These are phyloP conservation scores for Campoplex capitator DNA, from an alignment of 2,888 invertebrate genomes.

Conservation along the genomic window DNA sequence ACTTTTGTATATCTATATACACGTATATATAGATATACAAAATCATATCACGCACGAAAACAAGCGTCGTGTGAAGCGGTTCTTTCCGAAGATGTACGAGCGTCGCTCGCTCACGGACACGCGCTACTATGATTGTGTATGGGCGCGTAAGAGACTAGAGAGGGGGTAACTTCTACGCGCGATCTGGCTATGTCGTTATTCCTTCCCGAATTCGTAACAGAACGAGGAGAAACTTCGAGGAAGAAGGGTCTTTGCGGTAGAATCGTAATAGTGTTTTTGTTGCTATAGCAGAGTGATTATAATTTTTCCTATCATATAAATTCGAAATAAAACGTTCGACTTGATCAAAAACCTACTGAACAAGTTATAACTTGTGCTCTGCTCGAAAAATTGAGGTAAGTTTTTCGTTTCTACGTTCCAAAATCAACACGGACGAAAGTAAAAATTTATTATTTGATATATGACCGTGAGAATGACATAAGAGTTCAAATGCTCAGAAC, in stretches of 20 bases:
- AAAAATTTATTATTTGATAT: conserved; percentile 18
- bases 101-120: too few relatives aligned
- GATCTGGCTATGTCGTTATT: not conserved
- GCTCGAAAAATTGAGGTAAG: conserved; percentile 62
- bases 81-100: too few relatives aligned
- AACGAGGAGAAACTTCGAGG: conserved; percentile 13
- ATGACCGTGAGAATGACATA: conserved; percentile 23
- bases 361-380: conserved; percentile 2
- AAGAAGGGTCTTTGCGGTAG: not conserved
- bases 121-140: too few relatives aligned
- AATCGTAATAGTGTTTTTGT: not conserved
- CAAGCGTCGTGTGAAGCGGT: too few relatives aligned
- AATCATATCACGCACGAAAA: too few relatives aligned
- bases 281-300: conserved; percentile 43
- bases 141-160: too few relatives aligned
- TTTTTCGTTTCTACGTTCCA: not conserved
- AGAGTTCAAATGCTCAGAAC: not conserved
- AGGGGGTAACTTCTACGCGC: too few relatives aligned
- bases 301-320: conserved; percentile 25
- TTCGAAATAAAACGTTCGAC: conserved; percentile 4
- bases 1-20: too few relatives aligned
- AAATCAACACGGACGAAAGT: not conserved
- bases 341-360: not conserved
- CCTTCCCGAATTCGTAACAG: conserved; percentile 7
- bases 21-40: too few relatives aligned